Conservation (phyloP, 1,140 invertebrate genomes). For the Cepaea nemoralis region DNA sequence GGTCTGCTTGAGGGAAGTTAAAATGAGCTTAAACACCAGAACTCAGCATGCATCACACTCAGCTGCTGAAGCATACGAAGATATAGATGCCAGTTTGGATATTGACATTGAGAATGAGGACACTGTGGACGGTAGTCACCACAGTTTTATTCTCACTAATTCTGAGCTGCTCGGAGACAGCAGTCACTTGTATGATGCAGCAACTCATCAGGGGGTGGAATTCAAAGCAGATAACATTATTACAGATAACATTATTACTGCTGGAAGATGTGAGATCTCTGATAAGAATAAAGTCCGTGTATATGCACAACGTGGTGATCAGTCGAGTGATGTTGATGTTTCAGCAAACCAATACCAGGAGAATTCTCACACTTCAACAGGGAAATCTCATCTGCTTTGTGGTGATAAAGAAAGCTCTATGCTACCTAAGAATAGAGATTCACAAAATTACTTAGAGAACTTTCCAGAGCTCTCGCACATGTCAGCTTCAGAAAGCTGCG, state of each 20-base stretch:
- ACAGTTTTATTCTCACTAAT: neutral
- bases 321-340: slow-evolving; percentile 17
- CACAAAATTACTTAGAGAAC: neutral
- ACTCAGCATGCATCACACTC: neutral
- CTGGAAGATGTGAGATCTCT: neutral
- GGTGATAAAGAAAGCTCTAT: neutral
- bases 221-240: neutral
- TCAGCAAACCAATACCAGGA: neutral
- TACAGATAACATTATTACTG: neutral
- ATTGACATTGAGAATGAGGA: slow-evolving; percentile 12
- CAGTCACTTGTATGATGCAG: neutral
- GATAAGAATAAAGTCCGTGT: neutral
- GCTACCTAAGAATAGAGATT: neutral
- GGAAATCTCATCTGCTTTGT: neutral
- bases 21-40: neutral
- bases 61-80: neutral
- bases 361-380: neutral
- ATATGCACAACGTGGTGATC: neutral
- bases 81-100: neutral
- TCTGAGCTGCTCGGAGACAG: neutral
- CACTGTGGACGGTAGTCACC: too few relatives aligned
- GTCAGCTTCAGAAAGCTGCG: neutral
- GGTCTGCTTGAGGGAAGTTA: neutral
- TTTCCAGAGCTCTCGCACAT: neutral
- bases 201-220: neutral